Evolutionary conservation across 2,113 vertebrate species (phyloP).

Genomic region (Dasypus novemcinctus): DNA sequence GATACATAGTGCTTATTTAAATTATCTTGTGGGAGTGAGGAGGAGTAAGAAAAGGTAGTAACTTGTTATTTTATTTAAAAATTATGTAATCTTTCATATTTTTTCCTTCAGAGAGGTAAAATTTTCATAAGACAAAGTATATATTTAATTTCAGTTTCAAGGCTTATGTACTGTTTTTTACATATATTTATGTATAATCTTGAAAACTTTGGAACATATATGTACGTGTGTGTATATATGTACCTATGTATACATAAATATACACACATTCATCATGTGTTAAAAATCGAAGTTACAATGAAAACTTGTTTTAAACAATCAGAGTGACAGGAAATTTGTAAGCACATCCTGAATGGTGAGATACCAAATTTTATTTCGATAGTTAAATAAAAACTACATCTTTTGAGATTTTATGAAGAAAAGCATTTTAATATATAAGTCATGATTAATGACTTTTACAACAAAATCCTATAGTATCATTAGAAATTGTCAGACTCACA

Average conservation of each 20-base stretch:
- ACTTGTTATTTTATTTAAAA: slow-evolving; percentile 40
- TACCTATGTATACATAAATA: too few relatives aligned
- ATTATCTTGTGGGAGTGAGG: neutral
- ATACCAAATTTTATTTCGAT: neutral
- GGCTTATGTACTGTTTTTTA: neutral
- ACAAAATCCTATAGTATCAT: neutral
- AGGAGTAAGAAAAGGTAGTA: neutral
- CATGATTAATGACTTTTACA: slow-evolving; percentile 40
- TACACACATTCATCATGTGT: neutral
- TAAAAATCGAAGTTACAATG: slow-evolving; percentile 39
- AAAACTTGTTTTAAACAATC: neutral
- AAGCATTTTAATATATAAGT: neutral
- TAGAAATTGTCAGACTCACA: slow-evolving; percentile 1
- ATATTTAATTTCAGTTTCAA: neutral
- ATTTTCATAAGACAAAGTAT: neutral
- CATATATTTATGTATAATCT: neutral
- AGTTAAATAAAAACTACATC: neutral
- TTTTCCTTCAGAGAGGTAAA: slow-evolving; percentile 23
- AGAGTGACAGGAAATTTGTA: neutral
- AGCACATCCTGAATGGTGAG: neutral
- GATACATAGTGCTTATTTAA: neutral
- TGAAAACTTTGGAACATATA: neutral
- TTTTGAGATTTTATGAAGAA: neutral
- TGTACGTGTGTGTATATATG: neutral
- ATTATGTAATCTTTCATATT: neutral